Percentiles rank a stretch among this genome's conserved stretches.
Evolutionary conservation across 2,888 invertebrate genomes (phyloP).

Genomic region (Trichopria drosophilae): DNA sequence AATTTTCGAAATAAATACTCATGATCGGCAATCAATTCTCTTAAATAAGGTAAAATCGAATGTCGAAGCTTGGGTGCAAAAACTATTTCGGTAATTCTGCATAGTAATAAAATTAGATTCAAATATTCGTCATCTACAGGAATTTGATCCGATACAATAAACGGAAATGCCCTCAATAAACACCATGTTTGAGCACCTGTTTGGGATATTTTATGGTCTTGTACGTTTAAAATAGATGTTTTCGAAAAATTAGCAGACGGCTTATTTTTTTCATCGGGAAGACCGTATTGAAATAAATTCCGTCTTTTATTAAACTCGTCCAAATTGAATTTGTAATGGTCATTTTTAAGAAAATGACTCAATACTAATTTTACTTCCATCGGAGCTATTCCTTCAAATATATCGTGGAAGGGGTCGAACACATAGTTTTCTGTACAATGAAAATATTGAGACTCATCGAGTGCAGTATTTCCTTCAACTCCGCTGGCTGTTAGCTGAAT

Average conservation of each 20-base stretch:
- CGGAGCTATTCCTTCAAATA: constrained; percentile 19
- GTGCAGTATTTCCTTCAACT: constrained; percentile 11
- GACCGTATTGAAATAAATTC: constrained; percentile 26
- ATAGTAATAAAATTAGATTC: constrained; percentile 19
- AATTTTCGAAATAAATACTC: no score
- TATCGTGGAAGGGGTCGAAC: constrained; percentile 31
- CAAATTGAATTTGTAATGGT: constrained; percentile 12
- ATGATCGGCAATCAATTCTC: no score
- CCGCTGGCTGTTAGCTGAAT: neutral
- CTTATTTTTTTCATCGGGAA: constrained; percentile 30
- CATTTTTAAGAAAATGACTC: constrained; percentile 1
- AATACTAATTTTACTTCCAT: constrained; percentile 29
- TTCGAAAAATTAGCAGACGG: constrained; percentile 30
- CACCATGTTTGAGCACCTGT: constrained; percentile 30
- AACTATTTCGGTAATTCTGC: no score
- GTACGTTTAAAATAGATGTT: constrained; percentile 12
- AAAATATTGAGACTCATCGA: constrained; percentile 21
- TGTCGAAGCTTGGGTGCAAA: no score
- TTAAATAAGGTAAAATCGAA: no score
- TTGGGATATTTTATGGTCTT: constrained; percentile 26
- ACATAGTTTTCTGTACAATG: constrained; percentile 15
- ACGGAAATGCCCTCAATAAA: constrained; percentile 28
- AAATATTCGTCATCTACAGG: constrained; percentile 24
- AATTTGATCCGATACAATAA: constrained; percentile 27
- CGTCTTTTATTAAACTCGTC: constrained; percentile 22